Conservation (phyloP, 2,888 invertebrate genomes). For the Galerucella nymphaeae region DNA sequence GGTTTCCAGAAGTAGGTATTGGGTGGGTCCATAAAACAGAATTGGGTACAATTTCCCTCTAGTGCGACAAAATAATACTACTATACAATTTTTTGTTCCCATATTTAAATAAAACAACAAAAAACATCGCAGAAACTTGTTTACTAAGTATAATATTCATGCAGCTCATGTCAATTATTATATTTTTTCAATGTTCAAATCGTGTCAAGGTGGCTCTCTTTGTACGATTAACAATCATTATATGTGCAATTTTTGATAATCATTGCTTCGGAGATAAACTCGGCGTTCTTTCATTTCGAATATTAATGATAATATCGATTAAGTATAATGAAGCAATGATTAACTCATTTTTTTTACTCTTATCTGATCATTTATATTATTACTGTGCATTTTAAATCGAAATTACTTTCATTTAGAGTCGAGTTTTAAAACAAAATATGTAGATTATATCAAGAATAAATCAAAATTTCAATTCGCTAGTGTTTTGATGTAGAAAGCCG, state of each 20-base stretch:
- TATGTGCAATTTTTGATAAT: slow-evolving; percentile 24
- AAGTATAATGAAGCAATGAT: slow-evolving; percentile 17
- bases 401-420: neutral
- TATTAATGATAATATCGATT: slow-evolving; percentile 26
- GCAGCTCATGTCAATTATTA: neutral
- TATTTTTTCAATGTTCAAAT: neutral
- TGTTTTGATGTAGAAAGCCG: too few species aligned
- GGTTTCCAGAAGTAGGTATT: too few species aligned
- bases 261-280: slow-evolving; percentile 28
- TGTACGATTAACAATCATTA: slow-evolving; percentile 22
- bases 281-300: slow-evolving; percentile 16
- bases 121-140: neutral
- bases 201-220: neutral
- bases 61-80: too few species aligned
- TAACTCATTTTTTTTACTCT: slow-evolving; percentile 14
- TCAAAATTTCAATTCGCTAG: neutral
- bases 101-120: neutral
- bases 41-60: too few species aligned
- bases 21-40: too few species aligned
- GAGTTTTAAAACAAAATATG: neutral
- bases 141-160: neutral
- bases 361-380: slow-evolving; percentile 13
- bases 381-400: slow-evolving; percentile 1
- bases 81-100: neutral
- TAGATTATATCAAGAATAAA: neutral